Evolutionary conservation across 2,797 vertebrate species (phyloP), one percentile per base, ranked within the genome.

Genomic region (Crocodylus rhombifer): DNA sequence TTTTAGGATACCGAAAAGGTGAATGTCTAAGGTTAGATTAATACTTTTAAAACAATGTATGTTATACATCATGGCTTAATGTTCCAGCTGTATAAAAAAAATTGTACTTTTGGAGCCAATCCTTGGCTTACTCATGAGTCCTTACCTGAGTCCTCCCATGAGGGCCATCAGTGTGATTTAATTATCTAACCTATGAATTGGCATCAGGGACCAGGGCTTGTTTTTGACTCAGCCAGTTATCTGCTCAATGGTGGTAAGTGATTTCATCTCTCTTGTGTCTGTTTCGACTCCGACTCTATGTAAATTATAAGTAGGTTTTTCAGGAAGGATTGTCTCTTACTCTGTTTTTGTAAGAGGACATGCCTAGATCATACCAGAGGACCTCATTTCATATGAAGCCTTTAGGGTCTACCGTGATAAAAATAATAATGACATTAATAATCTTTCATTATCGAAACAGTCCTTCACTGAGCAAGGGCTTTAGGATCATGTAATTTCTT

Each of bases 11-110:
- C 80, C 17, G 77, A 96, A 96, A 89, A 88, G 51, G 95, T 55
- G 87, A 87, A 84, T 73, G 87, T 88, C 91, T 87, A 84, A 95
- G 92, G 82, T 87, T 95, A 93, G 92, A 93, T 78, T 83, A 86
- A 96, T 94, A 95, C 95, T 82, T 93, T 96, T 93, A 77, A 76
- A 94, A 6, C 95, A 88, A 95, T 76, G 67, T 61, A 30, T 86
- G 94, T 81, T 86, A 94, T 42, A 82, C 89, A 88, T 90, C 85
- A 93, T 71, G 83, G 42, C 88, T 91, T 86, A 89, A 80, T 80
- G 55, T 65, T 96, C 82, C 80, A 77, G 90, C 88, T 81, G 74
- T 60, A 94, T 93, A 90, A 94, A 88, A 90, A 94, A 86, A 74
- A 71, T 7, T 65, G 79, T 58, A 16, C 3, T 89, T 89, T 79